Evolutionary conservation across 2,888 invertebrate genomes (phyloP).

Genomic region (Coremacera marginata): DNA sequence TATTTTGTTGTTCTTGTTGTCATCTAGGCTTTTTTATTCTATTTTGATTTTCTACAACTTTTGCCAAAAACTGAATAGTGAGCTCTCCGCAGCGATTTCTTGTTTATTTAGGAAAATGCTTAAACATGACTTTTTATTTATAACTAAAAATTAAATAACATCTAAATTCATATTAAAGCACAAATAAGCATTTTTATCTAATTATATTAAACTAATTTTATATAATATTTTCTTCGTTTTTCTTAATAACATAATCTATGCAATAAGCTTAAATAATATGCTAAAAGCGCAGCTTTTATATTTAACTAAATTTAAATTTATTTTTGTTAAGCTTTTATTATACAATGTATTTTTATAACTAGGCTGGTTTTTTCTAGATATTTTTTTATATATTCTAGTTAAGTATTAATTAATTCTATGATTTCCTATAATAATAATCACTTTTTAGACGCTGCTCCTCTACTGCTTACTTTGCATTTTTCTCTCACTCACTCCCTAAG

Average conservation of each 20-base stretch:
- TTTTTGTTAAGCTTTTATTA: not conserved
- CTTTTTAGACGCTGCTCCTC: no score
- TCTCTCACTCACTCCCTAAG: no score
- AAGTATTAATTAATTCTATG: not conserved
- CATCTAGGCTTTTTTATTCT: not conserved
- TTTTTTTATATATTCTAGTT: not conserved
- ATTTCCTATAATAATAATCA: no score
- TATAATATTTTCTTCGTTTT: conserved; percentile 23
- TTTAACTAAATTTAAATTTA: not conserved
- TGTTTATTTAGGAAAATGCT: no score
- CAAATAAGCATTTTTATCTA: conserved; percentile 42
- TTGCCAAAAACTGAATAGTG: not conserved
- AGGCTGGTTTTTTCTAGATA: not conserved
- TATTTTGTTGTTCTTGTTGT: not conserved
- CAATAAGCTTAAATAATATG: not conserved
- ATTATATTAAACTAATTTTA: conserved; percentile 21
- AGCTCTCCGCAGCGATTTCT: not conserved
- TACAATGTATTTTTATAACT: not conserved
- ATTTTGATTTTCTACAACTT: not conserved
- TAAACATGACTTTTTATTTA: not conserved
- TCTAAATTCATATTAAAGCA: conserved; percentile 48
- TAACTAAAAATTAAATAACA: conserved; percentile 43
- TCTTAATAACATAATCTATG: conserved; percentile 27
- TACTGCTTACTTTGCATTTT: no score
- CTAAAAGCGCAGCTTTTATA: not conserved